Evolutionary conservation across 2,888 invertebrate genomes (phyloP).

Genomic region (Metacarcinus magister): DNA sequence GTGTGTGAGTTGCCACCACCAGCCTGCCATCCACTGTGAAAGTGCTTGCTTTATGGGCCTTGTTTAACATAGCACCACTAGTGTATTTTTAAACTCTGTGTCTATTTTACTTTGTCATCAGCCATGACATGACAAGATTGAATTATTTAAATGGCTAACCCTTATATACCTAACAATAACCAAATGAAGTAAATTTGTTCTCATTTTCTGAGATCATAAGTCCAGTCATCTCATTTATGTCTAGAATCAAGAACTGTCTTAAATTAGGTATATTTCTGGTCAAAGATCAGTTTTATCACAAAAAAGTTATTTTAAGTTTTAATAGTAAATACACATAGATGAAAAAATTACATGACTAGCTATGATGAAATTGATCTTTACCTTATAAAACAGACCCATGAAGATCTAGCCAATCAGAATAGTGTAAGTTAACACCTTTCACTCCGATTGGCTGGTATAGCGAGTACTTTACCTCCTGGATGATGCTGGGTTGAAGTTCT

Average conservation of each 20-base stretch:
- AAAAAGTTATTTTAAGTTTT: neutral
- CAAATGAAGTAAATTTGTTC: neutral
- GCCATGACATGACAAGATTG: neutral
- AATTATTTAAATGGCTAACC: neutral
- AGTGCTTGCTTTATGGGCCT: conserved; percentile 14
- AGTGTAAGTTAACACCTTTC: neutral
- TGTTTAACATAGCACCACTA: neutral
- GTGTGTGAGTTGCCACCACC: conserved; percentile 34
- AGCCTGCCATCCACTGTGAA: neutral
- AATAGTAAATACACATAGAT: neutral
- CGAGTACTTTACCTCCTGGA: neutral
- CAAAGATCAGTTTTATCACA: neutral
- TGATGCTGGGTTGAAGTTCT: neutral
- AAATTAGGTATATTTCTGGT: neutral
- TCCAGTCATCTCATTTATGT: neutral
- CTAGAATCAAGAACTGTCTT: neutral
- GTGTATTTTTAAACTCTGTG: neutral
- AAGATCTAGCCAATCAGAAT: neutral
- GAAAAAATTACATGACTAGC: neutral
- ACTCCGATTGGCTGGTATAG: neutral
- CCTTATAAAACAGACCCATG: neutral
- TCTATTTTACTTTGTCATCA: neutral
- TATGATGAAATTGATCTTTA: neutral
- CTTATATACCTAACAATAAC: neutral
- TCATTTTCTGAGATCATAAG: too few relatives aligned